phyloP scores from a whole-genome alignment of 2,888 invertebrate genomes.

The Enchytraeus crypticus region DNA sequence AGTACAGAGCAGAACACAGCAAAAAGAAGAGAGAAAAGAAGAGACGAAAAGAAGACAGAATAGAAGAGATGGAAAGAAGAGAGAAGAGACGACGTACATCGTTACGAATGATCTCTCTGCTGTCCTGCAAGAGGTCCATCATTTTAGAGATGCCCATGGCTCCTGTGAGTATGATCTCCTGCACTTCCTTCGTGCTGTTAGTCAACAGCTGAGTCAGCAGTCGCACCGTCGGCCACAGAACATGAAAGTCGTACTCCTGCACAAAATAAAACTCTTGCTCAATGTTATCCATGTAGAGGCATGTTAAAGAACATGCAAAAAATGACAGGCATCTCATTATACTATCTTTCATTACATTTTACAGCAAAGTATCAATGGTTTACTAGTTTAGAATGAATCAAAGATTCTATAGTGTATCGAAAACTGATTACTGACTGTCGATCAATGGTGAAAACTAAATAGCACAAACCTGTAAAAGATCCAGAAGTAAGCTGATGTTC shows the following conservation, averaged over 20 bases:
- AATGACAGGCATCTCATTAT: not conserved
- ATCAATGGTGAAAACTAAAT: not conserved
- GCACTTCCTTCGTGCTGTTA: slow-evolving; percentile 60
- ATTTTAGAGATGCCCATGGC: slow-evolving; percentile 89
- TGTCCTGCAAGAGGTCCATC: slow-evolving; percentile 89
- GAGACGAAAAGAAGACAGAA: too few relatives aligned
- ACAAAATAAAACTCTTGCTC: not conserved
- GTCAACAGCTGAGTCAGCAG: slow-evolving; percentile 76
- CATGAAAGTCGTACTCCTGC: slow-evolving; percentile 85
- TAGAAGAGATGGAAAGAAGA: too few relatives aligned
- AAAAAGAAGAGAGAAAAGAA: too few relatives aligned
- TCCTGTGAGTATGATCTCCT: slow-evolving; percentile 52
- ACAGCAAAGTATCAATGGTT: not conserved
- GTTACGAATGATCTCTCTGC: slow-evolving; percentile 87
- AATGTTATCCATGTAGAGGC: not conserved
- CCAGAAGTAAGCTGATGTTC: slow-evolving; percentile 70
- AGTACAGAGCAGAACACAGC: too few relatives aligned
- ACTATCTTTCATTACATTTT: not conserved
- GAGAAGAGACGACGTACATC: slow-evolving; percentile 62
- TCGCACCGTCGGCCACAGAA: slow-evolving; percentile 80
- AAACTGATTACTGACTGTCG: not conserved
- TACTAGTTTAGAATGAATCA: not conserved
- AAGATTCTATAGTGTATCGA: not conserved
- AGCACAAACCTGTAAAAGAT: slow-evolving; percentile 61
- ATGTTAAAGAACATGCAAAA: not conserved